Evolutionary conservation across 2,113 vertebrate species (phyloP), one percentile per base, ranked within the genome.

Genomic region (Dicentrarchus labrax): DNA sequence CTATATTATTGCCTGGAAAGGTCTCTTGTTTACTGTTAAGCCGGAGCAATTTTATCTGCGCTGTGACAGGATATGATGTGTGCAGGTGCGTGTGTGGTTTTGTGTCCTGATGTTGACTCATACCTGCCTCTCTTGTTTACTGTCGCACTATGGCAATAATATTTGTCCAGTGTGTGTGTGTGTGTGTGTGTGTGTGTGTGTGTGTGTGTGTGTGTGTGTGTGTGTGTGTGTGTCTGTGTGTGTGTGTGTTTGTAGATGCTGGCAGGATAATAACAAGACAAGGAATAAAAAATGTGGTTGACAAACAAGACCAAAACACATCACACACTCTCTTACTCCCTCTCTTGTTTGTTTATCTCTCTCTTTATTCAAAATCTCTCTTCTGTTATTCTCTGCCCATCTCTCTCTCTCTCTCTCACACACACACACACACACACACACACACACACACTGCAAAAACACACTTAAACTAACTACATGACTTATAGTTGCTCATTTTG

Each of bases 21-120:
- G n/a, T 39, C 19, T 60, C 39, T 74, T 79, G 83, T 79, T 85
- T 80, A 70, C 30, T 57, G 68, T 8, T 3, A 16, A 19, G 45
- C 13, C 3, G 36, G 15, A 61, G 56, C 2, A 30, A 21, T 56
- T 76, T 67, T 16, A 67, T 67, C 36, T 3, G n/a, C 21, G 21
- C 39, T 47, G 43, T 53, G 66, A 8, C 62, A 68, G 45, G 11
- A 22, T 47, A 21, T 45, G 17, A 16, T 17, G 36, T 67, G 24
- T 61, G 30, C n/a, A 36, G 41, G 53, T 16, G 19, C 11, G 41
- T 61, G 57, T 53, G 47, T 53, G 36, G 13, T 8, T 39, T 15
- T 50, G 16, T 66, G 53, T 54, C 22, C 45, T 51, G 12, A 79
- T 72, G 54, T 69, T 57, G 56, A 11, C 47, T 84, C 51, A 48